Evolutionary conservation across 2,797 vertebrate genomes (phyloP).

Genomic region (Spea hammondii): DNA sequence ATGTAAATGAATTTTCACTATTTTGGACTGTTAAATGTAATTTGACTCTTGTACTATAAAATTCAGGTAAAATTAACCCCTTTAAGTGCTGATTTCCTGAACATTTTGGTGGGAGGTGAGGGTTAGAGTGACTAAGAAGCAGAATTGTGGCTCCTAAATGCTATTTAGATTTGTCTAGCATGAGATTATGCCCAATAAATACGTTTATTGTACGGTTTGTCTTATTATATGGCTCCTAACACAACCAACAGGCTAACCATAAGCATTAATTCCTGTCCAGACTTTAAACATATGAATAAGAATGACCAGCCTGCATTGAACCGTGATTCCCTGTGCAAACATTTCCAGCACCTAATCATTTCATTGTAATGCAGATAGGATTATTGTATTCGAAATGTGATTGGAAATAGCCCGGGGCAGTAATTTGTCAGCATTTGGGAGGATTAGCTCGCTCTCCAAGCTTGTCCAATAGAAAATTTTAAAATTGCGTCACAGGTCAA

Average conservation of each 20-base stretch:
- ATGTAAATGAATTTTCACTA: no score
- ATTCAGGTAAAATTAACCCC: no score
- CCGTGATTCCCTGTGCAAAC: slow-evolving; percentile 67
- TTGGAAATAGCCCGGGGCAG: slow-evolving; percentile 63
- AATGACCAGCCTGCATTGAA: slow-evolving; percentile 55
- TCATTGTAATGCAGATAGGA: slow-evolving; percentile 65
- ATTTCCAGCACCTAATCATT: slow-evolving; percentile 62
- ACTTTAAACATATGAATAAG: slow-evolving; percentile 64
- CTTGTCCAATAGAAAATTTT: slow-evolving; percentile 57
- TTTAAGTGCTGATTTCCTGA: no score
- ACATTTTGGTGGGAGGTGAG: no score
- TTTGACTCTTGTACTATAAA: no score
- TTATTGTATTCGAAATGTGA: slow-evolving; percentile 69
- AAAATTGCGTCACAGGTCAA: slow-evolving; percentile 57
- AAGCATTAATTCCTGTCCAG: slow-evolving; percentile 52
- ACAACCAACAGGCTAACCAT: slow-evolving; percentile 1
- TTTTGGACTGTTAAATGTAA: no score
- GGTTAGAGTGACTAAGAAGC: no score
- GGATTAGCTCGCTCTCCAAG: slow-evolving; percentile 64
- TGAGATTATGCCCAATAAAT: not conserved
- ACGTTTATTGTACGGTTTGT: no score
- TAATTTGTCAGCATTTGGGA: slow-evolving; percentile 69
- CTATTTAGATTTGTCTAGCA: no score
- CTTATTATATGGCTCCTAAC: no score
- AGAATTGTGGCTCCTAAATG: no score